phyloP scores from a whole-genome alignment of 2,113 vertebrate genomes.

The Stegastes partitus region DNA sequence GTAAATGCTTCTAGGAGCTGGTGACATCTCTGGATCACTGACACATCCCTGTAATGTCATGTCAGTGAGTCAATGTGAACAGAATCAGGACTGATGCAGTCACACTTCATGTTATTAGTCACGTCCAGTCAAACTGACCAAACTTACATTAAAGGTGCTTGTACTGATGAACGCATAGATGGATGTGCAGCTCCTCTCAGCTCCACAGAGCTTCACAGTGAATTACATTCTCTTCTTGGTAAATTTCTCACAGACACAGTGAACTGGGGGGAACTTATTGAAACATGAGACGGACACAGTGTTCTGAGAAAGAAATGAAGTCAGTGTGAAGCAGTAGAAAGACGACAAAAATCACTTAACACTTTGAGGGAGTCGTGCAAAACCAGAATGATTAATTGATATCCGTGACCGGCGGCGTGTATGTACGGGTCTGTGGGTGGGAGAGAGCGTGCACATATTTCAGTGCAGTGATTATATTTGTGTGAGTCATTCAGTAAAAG shows the following conservation, averaged over 20 bases:
- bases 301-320: slow-evolving; percentile 10
- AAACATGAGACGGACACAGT: not conserved
- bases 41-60: too few relatives aligned
- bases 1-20: too few relatives aligned
- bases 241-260: slow-evolving; percentile 18
- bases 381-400: slow-evolving; percentile 50
- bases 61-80: too few relatives aligned
- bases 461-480: slow-evolving; percentile 4
- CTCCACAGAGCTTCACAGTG: slow-evolving; percentile 16
- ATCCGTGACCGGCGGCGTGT: slow-evolving; percentile 19
- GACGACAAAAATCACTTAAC: slow-evolving; percentile 23
- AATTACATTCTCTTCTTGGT: slow-evolving; percentile 22
- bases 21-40: too few relatives aligned
- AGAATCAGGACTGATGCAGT: too few relatives aligned
- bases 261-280: not conserved
- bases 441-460: slow-evolving; percentile 22
- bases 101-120: too few relatives aligned
- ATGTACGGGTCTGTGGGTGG: slow-evolving; percentile 17
- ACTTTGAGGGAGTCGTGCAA: slow-evolving; percentile 34
- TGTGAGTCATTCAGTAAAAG: slow-evolving; percentile 32
- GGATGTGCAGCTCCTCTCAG: too few relatives aligned
- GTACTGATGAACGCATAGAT: too few relatives aligned
- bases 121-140: too few relatives aligned
- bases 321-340: slow-evolving; percentile 18
- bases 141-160: too few relatives aligned